These are phyloP conservation scores for Drosophila mimica DNA, from an alignment of 2,888 invertebrate species.

Conservation along the genomic window DNA sequence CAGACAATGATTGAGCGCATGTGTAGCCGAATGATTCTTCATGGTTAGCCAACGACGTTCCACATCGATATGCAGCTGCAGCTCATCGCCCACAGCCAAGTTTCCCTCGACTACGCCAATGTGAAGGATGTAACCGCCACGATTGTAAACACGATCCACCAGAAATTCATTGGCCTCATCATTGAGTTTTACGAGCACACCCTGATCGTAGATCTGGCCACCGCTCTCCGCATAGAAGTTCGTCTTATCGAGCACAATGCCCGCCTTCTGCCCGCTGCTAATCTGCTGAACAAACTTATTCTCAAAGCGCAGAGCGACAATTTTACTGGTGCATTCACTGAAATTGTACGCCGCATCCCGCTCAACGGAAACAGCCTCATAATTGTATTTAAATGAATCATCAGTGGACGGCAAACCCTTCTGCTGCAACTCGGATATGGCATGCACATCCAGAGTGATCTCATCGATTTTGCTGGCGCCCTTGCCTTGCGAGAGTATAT, in stretches of 20 bases:
- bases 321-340: slow-evolving; percentile 89
- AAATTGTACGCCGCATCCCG: slow-evolving; percentile 92
- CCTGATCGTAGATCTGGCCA: slow-evolving; percentile 98
- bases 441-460: slow-evolving; percentile 96
- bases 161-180: slow-evolving; percentile 96
- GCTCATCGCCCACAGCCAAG: slow-evolving; percentile 93
- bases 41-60: slow-evolving; percentile 95
- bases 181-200: slow-evolving; percentile 92
- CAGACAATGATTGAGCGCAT: slow-evolving; percentile 97
- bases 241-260: slow-evolving; percentile 95
- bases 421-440: slow-evolving; percentile 95
- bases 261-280: slow-evolving; percentile 94
- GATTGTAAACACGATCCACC: slow-evolving; percentile 96
- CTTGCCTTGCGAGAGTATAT: slow-evolving; percentile 95
- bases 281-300: slow-evolving; percentile 95
- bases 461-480: slow-evolving; percentile 92
- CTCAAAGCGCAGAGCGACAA: slow-evolving; percentile 92
- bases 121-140: slow-evolving; percentile 98
- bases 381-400: slow-evolving; percentile 96
- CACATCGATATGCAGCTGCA: slow-evolving; percentile 93
- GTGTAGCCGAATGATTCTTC: slow-evolving; percentile 99
- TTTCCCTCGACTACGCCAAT: slow-evolving; percentile 95
- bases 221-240: slow-evolving; percentile 99
- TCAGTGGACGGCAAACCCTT: slow-evolving; percentile 92
- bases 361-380: slow-evolving; percentile 88